Evolutionary conservation across 2,113 vertebrate species (phyloP).

Genomic region (Leuciscus idus): DNA sequence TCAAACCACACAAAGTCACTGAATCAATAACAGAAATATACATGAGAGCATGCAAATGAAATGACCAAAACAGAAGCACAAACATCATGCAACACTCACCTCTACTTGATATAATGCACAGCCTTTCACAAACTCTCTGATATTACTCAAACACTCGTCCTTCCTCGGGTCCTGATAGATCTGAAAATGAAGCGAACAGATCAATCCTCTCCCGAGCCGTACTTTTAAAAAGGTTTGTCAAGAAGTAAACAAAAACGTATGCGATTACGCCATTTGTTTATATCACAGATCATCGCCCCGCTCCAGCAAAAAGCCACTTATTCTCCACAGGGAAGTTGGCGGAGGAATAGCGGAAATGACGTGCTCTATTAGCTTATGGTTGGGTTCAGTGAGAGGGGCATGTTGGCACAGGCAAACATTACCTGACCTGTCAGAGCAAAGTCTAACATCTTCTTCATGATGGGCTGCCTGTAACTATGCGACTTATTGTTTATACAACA

Average conservation of each 20-base stretch:
- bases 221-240: background rate
- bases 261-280: background rate
- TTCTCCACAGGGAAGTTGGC: constrained; percentile 56
- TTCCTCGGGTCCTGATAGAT: constrained; percentile 86
- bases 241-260: background rate
- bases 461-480: background rate
- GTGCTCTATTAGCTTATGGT: constrained; percentile 44
- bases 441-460: background rate
- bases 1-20: background rate
- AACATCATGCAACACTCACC: constrained; percentile 76
- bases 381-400: constrained; percentile 12
- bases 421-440: constrained; percentile 16
- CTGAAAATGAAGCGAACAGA: constrained; percentile 62
- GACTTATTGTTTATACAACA: background rate
- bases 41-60: background rate
- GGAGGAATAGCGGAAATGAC: constrained; percentile 72
- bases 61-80: background rate
- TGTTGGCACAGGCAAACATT: constrained; percentile 15
- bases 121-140: constrained; percentile 88
- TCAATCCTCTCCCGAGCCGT: background rate
- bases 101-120: constrained; percentile 86
- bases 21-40: background rate
- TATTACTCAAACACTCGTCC: constrained; percentile 90
- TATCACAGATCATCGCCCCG: constrained; percentile 28
- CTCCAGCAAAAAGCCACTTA: constrained; percentile 35